phyloP scores from a whole-genome alignment of 2,797 vertebrate species.

The Dermochelys coriacea region DNA sequence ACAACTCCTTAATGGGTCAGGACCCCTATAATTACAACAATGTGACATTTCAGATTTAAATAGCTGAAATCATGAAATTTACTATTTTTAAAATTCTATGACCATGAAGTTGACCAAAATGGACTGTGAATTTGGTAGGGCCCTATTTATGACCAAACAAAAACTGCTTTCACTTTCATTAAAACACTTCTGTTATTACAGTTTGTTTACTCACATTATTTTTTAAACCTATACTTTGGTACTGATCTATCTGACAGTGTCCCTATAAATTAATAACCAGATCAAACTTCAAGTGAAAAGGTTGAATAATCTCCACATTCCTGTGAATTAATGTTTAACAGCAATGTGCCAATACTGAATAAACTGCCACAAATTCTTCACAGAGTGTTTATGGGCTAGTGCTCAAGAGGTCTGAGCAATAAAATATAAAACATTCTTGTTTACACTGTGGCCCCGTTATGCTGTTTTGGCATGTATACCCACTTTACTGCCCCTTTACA shows the following conservation, averaged over 20 bases:
- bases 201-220: not conserved
- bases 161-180: not conserved
- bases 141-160: too few relatives aligned
- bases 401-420: not conserved
- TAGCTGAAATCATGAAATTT: too few relatives aligned
- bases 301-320: slow-evolving; percentile 53
- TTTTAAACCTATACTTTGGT: not conserved
- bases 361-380: not conserved
- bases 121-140: too few relatives aligned
- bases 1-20: too few relatives aligned
- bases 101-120: too few relatives aligned
- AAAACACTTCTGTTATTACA: not conserved
- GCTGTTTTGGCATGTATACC: not conserved
- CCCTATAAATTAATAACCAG: not conserved
- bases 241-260: not conserved
- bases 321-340: slow-evolving; percentile 71
- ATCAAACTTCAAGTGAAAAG: not conserved
- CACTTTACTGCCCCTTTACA: not conserved
- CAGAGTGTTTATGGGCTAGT: not conserved
- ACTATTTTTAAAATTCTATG: too few relatives aligned
- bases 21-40: too few relatives aligned
- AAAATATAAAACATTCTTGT: not conserved
- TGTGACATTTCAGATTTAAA: too few relatives aligned
- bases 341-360: slow-evolving; percentile 4
- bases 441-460: not conserved